phyloP scores from a whole-genome alignment of 1,140 invertebrate species.

The Eulimnadia texana region DNA sequence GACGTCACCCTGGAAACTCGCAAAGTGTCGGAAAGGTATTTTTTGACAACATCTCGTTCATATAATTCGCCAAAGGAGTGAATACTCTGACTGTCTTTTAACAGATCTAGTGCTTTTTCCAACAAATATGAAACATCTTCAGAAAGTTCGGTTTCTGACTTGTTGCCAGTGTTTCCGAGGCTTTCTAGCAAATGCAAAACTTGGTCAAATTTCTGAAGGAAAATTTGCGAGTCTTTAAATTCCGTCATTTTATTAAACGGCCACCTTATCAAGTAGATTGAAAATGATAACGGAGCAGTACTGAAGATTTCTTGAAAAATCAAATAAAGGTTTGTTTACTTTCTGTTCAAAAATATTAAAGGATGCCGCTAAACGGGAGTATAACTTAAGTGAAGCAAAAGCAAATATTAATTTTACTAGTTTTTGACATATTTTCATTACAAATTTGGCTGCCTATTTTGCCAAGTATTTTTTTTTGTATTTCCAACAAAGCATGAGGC shows the following conservation, averaged over 20 bases:
- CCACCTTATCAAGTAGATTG: too few species aligned
- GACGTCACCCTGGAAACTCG: background rate
- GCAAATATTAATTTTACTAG: background rate
- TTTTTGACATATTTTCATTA: background rate
- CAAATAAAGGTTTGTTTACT: too few species aligned
- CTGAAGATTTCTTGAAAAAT: background rate
- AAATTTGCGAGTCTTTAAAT: background rate
- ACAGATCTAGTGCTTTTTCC: conserved; percentile 4
- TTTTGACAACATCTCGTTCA: background rate
- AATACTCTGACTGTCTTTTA: background rate
- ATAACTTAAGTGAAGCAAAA: background rate
- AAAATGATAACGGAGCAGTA: background rate
- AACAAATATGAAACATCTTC: conserved; percentile 4
- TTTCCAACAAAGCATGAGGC: too few species aligned
- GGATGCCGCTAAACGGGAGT: too few species aligned
- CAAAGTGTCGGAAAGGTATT: background rate
- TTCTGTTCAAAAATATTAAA: too few species aligned
- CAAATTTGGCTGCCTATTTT: background rate
- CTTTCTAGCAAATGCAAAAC: background rate
- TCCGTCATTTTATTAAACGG: background rate
- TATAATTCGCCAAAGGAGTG: background rate
- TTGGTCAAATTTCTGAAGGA: background rate
- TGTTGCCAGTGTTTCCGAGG: background rate
- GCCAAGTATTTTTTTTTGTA: too few species aligned
- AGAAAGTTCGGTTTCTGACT: background rate